phyloP scores from a whole-genome alignment of 2,888 invertebrate species.

The Nymphalis polychloros region DNA sequence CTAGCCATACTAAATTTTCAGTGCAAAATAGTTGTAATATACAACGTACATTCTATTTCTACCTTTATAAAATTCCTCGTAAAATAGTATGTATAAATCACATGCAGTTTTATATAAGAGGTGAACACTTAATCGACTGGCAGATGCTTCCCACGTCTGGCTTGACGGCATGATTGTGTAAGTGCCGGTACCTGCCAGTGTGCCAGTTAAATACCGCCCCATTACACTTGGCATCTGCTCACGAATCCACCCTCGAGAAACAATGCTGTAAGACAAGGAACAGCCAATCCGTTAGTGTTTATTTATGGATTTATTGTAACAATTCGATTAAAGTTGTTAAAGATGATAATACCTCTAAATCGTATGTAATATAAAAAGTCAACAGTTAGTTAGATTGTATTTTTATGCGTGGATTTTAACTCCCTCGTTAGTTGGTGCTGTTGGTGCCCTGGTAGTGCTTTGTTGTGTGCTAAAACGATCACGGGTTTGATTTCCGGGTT shows the following conservation, averaged over 20 bases:
- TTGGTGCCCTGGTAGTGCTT: too few species aligned
- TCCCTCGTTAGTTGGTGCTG: too few species aligned
- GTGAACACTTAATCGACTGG: slow-evolving; percentile 43
- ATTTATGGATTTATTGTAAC: neutral
- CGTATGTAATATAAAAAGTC: too few species aligned
- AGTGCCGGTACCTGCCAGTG: slow-evolving; percentile 59
- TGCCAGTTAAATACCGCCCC: slow-evolving; percentile 61
- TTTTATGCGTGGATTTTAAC: too few species aligned
- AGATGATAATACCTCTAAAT: too few species aligned
- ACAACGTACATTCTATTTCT: neutral
- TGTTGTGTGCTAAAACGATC: too few species aligned
- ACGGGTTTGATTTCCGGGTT: too few species aligned
- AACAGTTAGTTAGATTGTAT: too few species aligned
- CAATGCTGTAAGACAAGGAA: slow-evolving; percentile 23
- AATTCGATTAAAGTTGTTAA: too few species aligned
- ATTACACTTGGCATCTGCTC: slow-evolving; percentile 70
- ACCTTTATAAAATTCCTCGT: slow-evolving; percentile 2
- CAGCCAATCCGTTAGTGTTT: neutral
- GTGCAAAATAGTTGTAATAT: too few species aligned
- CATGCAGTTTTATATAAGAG: slow-evolving; percentile 32
- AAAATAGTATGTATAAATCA: slow-evolving; percentile 22
- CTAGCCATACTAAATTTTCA: too few species aligned
- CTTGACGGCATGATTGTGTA: slow-evolving; percentile 76
- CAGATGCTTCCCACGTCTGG: slow-evolving; percentile 64
- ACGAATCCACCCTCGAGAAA: slow-evolving; percentile 57